Evolutionary conservation across 2,888 invertebrate species (phyloP).

Genomic region (Lypha dubia): DNA sequence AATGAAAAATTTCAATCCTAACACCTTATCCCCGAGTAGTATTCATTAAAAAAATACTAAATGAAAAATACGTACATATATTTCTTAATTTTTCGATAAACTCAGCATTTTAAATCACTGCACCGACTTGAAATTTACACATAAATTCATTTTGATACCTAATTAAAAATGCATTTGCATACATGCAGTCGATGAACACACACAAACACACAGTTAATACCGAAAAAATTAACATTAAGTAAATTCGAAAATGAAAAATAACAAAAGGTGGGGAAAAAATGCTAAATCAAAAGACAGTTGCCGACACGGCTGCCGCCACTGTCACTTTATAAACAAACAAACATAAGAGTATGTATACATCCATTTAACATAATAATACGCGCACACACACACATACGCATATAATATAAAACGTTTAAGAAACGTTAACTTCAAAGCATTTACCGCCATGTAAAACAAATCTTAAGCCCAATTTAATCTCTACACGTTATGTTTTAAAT

Average conservation of each 20-base stretch:
- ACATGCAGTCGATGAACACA: slow-evolving; percentile 49
- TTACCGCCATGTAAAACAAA: slow-evolving; percentile 66
- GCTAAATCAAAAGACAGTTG: slow-evolving; percentile 67
- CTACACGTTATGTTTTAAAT: slow-evolving; percentile 72
- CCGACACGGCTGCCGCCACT: slow-evolving; percentile 54
- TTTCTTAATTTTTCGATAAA: not conserved
- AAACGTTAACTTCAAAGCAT: slow-evolving; percentile 64
- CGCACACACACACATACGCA: not conserved
- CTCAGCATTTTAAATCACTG: slow-evolving; percentile 50
- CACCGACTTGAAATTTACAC: slow-evolving; percentile 62
- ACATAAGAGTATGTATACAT: not conserved
- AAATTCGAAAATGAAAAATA: slow-evolving; percentile 51
- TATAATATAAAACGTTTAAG: slow-evolving; percentile 49
- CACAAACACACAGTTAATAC: slow-evolving; percentile 25
- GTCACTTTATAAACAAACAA: slow-evolving; percentile 62
- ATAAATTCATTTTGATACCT: slow-evolving; percentile 66
- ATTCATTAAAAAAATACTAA: slow-evolving; percentile 20
- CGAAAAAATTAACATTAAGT: slow-evolving; percentile 57
- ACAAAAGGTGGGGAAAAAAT: slow-evolving; percentile 39
- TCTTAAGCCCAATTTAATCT: slow-evolving; percentile 72
- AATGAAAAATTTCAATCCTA: slow-evolving; percentile 47
- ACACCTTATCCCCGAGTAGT: slow-evolving; percentile 47
- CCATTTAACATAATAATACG: too few relatives aligned
- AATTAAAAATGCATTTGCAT: slow-evolving; percentile 71
- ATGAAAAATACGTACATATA: slow-evolving; percentile 31